Base-by-base conservation (phyloP, 2,113 vertebrate genomes). In the Tretioscincus oriximinensis region DNA sequence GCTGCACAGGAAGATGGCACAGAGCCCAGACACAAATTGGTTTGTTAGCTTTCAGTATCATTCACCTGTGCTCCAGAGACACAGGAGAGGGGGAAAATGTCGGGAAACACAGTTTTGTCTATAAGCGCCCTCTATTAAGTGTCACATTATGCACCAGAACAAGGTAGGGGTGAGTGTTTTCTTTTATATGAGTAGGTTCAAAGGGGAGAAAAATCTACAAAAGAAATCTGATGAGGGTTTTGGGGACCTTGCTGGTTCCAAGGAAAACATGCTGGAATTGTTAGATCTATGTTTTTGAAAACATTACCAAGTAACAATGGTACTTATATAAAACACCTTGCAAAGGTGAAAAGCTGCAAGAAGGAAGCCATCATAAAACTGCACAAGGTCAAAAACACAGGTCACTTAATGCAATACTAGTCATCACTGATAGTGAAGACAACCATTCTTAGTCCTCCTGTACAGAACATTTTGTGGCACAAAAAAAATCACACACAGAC, bases 1-100 rank as follows among this genome's bases (percentile, higher is more conserved):
- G 18, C 0, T 0, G 1, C 2, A 6, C 0, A 1, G 47, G 16
- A 68, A 29, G 29, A 74, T 9, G 0, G 65, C 66, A 9, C 0
- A 26, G 3, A 0, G 5, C 22, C 49, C 82, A 69, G 45, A 4
- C 77, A 16, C n/a, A 49, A 2, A 70, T 16, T 69, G 6, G 0
- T 49, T n/a, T 35, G n/a, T 0, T 72, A 28, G 31, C 65, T 65
- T 11, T 3, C 61, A 49, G 47, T 21, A 41, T 9, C n/a, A 78
- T 61, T 24, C 9, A 73, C 12, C 3, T 0, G 0, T 24, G 10
- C 58, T 3, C 60, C 24, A 71, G 54, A 41, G 67, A 16, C 18
- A 14, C 20, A 5, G n/a, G 5, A 51, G 14, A 12, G n/a, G 29
- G 18, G 20, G 14, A 47, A 28, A 26, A 14, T 18, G 73, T 29